Percentiles rank a stretch among this genome's conserved stretches.
Evolutionary conservation across 2,113 vertebrate genomes (phyloP).

Genomic region (Podiceps cristatus): DNA sequence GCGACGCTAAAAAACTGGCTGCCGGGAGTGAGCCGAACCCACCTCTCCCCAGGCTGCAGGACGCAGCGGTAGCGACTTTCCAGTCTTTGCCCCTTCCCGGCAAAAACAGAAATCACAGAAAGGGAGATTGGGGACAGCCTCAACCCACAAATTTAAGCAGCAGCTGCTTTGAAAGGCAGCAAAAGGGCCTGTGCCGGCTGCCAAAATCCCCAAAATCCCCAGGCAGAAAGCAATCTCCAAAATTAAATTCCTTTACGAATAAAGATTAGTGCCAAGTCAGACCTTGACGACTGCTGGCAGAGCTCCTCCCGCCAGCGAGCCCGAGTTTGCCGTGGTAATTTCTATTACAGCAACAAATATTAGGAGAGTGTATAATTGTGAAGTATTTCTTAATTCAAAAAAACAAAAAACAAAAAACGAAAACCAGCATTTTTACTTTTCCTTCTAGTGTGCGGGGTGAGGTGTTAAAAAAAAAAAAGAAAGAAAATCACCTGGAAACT

Average conservation of each 20-base stretch:
- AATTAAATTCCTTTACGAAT: neutral
- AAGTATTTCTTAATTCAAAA: neutral
- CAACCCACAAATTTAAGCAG: neutral
- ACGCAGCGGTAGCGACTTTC: neutral
- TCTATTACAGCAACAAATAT: neutral
- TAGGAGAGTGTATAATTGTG: neutral
- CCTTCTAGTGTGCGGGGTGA: accelerated
- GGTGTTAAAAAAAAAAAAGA: neutral
- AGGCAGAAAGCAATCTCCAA: neutral
- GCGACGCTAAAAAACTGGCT: neutral
- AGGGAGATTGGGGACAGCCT: neutral
- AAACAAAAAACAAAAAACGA: neutral
- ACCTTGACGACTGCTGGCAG: neutral
- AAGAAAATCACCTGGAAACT: neutral
- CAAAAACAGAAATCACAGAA: neutral
- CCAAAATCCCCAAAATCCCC: neutral
- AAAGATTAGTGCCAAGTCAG: neutral
- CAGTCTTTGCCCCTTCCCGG: neutral
- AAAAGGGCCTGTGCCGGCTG: accelerated
- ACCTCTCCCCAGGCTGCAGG: neutral
- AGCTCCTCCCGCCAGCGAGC: neutral
- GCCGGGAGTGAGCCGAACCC: neutral
- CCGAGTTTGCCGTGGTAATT: neutral
- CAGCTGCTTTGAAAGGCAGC: neutral
- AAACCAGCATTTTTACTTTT: neutral